Percentiles rank a stretch among this genome's conserved stretches.
phyloP scores from a whole-genome alignment of 2,797 vertebrate genomes.

The Enoplosus armatus region DNA sequence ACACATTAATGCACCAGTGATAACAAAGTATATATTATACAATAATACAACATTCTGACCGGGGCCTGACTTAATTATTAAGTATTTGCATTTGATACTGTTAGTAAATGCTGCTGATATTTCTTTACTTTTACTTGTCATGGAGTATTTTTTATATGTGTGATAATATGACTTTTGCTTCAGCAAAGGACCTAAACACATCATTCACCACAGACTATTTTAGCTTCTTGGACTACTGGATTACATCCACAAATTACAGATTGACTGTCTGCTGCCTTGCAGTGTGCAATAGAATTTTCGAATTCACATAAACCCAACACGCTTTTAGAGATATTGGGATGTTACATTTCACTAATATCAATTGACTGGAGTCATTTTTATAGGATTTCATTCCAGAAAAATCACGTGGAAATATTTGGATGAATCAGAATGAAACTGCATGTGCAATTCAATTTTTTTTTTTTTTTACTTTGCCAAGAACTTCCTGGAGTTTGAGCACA shows the following conservation, averaged over 20 bases:
- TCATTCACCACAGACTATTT: not conserved
- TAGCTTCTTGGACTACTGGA: not conserved
- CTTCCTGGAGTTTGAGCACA: not conserved
- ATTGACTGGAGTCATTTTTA: not conserved
- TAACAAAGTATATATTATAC: not conserved
- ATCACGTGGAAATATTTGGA: not conserved
- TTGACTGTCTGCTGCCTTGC: not conserved
- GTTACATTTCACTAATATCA: not conserved
- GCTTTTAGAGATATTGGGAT: not conserved
- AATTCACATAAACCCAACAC: not conserved
- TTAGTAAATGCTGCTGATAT: not conserved
- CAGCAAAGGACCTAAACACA: not conserved
- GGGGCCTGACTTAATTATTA: not conserved
- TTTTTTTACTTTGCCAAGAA: no score
- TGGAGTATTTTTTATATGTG: not conserved
- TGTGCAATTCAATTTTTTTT: no score
- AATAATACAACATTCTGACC: not conserved
- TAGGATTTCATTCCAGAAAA: not conserved
- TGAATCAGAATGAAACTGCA: not conserved
- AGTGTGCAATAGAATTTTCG: no score
- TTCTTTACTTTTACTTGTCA: not conserved
- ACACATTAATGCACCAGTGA: not conserved
- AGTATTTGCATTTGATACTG: not conserved
- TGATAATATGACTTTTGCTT: not conserved
- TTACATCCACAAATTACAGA: not conserved